Percentiles rank a stretch among this genome's conserved stretches.
phyloP scores from a whole-genome alignment of 2,797 vertebrate species.

The Sebastiscus albofasciatus region DNA sequence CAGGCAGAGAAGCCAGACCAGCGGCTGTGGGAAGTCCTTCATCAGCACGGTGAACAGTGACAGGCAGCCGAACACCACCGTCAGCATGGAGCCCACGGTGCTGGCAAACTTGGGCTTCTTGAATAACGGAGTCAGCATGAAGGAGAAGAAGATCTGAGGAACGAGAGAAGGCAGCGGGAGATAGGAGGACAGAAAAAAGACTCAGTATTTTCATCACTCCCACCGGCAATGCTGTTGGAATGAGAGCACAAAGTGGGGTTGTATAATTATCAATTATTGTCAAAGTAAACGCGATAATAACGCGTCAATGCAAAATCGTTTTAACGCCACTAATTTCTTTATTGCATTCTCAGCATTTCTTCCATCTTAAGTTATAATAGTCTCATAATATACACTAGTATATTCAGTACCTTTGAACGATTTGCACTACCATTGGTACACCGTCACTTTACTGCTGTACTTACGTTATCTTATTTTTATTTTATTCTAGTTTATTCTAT shows the following conservation, averaged over 20 bases:
- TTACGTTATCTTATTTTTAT: no score
- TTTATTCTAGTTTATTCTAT: no score
- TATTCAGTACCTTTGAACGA: no score
- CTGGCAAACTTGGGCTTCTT: constrained; percentile 96
- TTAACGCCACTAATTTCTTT: no score
- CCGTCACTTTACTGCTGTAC: no score
- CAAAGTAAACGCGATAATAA: no score
- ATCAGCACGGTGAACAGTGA: constrained; percentile 92
- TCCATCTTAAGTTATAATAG: no score
- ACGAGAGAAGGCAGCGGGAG: not conserved
- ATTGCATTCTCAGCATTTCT: no score
- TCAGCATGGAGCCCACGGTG: constrained; percentile 93
- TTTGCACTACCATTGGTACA: no score
- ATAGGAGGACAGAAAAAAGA: not conserved
- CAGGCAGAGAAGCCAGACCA: constrained; percentile 93
- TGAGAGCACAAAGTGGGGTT: not conserved
- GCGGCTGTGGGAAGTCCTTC: constrained; percentile 90
- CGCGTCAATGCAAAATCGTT: fast-evolving
- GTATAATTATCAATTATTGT: no score
- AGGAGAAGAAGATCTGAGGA: constrained; percentile 93
- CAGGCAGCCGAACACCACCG: constrained; percentile 91
- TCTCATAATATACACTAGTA: no score
- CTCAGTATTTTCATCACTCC: no score
- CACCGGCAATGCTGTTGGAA: not conserved
- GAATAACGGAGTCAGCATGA: constrained; percentile 95